Evolutionary conservation across 2,888 invertebrate genomes (phyloP).

Genomic region (Pomacea canaliculata): DNA sequence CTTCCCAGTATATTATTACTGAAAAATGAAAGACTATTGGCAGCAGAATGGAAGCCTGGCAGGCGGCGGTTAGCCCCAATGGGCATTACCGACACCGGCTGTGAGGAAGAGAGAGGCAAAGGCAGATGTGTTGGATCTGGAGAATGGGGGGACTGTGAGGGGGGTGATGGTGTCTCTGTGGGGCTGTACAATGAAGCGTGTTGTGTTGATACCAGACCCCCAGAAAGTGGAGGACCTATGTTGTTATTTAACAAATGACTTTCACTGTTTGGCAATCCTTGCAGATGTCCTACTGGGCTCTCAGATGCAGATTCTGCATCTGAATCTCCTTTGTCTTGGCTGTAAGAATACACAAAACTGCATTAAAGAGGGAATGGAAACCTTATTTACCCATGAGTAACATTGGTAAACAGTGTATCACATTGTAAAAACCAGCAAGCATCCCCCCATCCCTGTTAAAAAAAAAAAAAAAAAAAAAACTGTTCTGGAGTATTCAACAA

Average conservation of each 20-base stretch:
- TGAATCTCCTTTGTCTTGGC: conserved; percentile 11
- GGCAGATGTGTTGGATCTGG: conserved; percentile 9
- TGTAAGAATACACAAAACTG: neutral
- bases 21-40: conserved; percentile 62
- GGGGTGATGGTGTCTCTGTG: conserved; percentile 4
- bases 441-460: no score
- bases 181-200: conserved; percentile 13
- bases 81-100: conserved; percentile 8
- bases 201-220: conserved; percentile 1
- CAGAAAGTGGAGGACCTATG: neutral
- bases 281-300: conserved; percentile 16
- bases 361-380: no score
- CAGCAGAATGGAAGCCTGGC: conserved; percentile 30
- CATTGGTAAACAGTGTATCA: no score
- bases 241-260: conserved; percentile 5
- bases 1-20: conserved; percentile 48
- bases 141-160: neutral
- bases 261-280: neutral
- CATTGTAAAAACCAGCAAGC: no score
- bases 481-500: no score
- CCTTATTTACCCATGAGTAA: no score
- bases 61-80: conserved; percentile 24
- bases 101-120: conserved; percentile 10
- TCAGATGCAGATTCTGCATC: conserved; percentile 16
- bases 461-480: no score